These are phyloP conservation scores for Leucoraja ocellata DNA, from an alignment of 2,797 vertebrate genomes.

Conservation along the genomic window DNA sequence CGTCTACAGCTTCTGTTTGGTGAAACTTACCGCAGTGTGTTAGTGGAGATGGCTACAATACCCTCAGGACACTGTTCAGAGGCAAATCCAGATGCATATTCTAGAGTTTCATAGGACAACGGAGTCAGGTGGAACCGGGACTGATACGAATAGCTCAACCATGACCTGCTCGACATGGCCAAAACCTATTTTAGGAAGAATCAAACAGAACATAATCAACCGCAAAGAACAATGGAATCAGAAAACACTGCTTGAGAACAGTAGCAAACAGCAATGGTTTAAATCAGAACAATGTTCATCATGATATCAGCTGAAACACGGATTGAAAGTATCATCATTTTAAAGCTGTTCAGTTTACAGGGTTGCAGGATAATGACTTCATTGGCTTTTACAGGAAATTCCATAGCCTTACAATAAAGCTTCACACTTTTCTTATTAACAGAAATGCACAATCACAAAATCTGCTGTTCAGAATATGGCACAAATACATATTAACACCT, in stretches of 20 bases:
- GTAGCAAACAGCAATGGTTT: neutral
- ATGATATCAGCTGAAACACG: constrained; percentile 45
- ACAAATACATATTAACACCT: neutral
- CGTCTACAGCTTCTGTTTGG: neutral
- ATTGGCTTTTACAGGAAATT: neutral
- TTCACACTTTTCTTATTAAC: neutral
- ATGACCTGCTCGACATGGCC: constrained; percentile 97
- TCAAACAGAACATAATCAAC: neutral
- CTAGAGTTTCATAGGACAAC: constrained; percentile 87
- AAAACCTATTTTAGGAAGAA: constrained; percentile 66
- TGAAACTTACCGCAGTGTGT: constrained; percentile 77
- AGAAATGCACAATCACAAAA: neutral
- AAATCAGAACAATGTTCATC: constrained; percentile 42
- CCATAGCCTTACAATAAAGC: neutral
- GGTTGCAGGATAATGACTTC: neutral
- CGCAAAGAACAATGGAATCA: neutral
- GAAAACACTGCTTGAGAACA: neutral
- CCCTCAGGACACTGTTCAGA: constrained; percentile 96
- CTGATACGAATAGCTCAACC: constrained; percentile 97
- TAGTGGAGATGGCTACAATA: constrained; percentile 97
- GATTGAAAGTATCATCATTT: constrained; percentile 30
- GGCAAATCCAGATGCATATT: constrained; percentile 93
- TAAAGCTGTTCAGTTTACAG: neutral
- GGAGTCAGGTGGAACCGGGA: constrained; percentile 95
- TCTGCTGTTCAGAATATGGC: neutral